phyloP scores from a whole-genome alignment of 2,113 vertebrate species.

The Nerophis ophidion region DNA sequence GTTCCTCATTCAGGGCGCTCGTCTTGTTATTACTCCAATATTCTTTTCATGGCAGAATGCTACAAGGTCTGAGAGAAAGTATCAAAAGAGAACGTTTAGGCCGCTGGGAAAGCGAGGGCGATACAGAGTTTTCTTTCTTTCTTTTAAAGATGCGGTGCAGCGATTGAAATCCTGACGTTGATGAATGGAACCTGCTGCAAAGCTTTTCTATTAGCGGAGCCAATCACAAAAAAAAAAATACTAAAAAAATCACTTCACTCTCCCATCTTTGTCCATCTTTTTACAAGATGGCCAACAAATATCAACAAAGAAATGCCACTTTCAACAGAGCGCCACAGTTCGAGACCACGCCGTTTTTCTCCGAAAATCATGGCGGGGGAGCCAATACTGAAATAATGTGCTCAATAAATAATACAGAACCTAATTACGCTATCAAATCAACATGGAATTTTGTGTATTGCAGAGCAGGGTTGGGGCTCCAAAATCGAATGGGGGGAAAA shows the following conservation, averaged over 20 bases:
- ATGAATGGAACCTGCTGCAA: constrained; percentile 59
- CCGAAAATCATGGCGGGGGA: constrained; percentile 8
- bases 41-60: constrained; percentile 26
- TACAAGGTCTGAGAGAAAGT: constrained; percentile 10
- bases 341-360: background rate
- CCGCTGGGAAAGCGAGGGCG: constrained; percentile 19
- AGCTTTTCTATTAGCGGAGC: constrained; percentile 33
- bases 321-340: background rate
- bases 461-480: too few relatives aligned
- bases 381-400: background rate
- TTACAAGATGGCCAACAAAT: constrained; percentile 42
- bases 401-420: constrained; percentile 8
- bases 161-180: constrained; percentile 48
- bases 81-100: constrained; percentile 33
- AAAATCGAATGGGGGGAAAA: too few relatives aligned
- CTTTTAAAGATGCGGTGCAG: constrained; percentile 44
- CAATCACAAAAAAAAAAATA: background rate
- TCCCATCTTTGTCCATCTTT: constrained; percentile 1
- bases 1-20: constrained; percentile 35
- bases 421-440: background rate
- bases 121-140: constrained; percentile 6
- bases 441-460: too few relatives aligned
- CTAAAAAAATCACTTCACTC: background rate
- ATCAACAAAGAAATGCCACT: constrained; percentile 15
- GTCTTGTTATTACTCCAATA: constrained; percentile 31